A percentile compares a stretch with the other conserved stretches of the same genome.
phyloP scores from a whole-genome alignment of 1,140 invertebrate genomes.

The Scylla paramamosain region DNA sequence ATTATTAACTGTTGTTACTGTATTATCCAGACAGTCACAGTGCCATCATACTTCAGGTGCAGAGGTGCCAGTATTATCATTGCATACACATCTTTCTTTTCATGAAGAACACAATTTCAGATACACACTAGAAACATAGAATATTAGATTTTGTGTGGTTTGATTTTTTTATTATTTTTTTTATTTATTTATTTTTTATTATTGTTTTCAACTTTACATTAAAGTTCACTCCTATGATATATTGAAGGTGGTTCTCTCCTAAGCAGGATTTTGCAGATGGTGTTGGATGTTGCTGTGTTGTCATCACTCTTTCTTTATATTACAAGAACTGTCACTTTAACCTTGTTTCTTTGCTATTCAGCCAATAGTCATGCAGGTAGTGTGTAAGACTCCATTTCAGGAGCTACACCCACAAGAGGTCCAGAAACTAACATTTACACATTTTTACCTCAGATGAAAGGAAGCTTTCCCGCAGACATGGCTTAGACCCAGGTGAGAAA shows the following conservation, averaged over 20 bases:
- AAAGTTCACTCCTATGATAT: neutral
- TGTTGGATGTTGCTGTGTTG: neutral
- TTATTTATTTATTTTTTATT: neutral
- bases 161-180: neutral
- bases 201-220: neutral
- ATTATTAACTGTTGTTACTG: too few species aligned
- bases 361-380: neutral
- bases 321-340: neutral
- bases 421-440: neutral
- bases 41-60: constrained; percentile 32
- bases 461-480: constrained; percentile 38
- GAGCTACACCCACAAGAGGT: neutral
- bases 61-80: constrained; percentile 34
- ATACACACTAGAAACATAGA: constrained; percentile 35
- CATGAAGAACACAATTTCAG: constrained; percentile 40
- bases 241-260: neutral
- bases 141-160: constrained; percentile 24
- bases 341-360: neutral
- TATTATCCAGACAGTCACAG: neutral
- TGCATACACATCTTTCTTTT: neutral
- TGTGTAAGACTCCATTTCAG: neutral
- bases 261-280: neutral
- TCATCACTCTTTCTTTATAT: neutral
- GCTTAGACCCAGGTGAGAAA: constrained; percentile 42
- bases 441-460: constrained; percentile 62